Percentiles rank a stretch among this genome's conserved stretches.
phyloP scores from a whole-genome alignment of 2,113 vertebrate genomes.

The Hepsetus odoe region DNA sequence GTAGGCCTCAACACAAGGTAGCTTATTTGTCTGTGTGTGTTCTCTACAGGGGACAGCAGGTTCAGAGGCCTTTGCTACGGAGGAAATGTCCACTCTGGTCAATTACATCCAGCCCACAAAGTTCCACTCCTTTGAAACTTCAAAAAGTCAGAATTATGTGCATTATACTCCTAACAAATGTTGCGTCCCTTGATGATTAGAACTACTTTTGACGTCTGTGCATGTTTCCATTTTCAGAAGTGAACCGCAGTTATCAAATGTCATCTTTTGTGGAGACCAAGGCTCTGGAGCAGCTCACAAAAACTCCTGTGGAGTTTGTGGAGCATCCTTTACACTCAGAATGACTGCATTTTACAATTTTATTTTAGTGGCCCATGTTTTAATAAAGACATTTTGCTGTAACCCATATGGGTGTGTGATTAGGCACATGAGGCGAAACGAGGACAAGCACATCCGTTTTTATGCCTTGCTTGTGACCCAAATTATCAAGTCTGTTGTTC shows the following conservation, averaged over 20 bases:
- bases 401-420: conserved; percentile 21
- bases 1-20: background rate
- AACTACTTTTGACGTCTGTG: background rate
- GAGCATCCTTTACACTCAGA: conserved; percentile 88
- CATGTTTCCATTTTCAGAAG: conserved; percentile 74
- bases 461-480: conserved; percentile 26
- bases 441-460: conserved; percentile 33
- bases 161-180: background rate
- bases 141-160: conserved; percentile 84
- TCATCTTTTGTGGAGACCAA: conserved; percentile 99
- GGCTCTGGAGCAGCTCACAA: conserved; percentile 95
- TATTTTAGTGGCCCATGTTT: background rate
- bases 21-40: conserved; percentile 12
- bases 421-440: conserved; percentile 20
- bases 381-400: background rate
- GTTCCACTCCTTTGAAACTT: conserved; percentile 94
- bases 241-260: conserved; percentile 95
- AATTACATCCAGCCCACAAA: conserved; percentile 98
- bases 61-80: conserved; percentile 91
- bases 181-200: background rate
- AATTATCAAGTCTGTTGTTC: conserved; percentile 24
- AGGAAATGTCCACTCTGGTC: conserved; percentile 98
- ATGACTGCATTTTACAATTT: background rate
- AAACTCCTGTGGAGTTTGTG: conserved; percentile 98
- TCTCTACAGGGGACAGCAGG: conserved; percentile 88